phyloP scores from a whole-genome alignment of 2,888 invertebrate genomes.

The Hydroisotoma schaefferi region DNA sequence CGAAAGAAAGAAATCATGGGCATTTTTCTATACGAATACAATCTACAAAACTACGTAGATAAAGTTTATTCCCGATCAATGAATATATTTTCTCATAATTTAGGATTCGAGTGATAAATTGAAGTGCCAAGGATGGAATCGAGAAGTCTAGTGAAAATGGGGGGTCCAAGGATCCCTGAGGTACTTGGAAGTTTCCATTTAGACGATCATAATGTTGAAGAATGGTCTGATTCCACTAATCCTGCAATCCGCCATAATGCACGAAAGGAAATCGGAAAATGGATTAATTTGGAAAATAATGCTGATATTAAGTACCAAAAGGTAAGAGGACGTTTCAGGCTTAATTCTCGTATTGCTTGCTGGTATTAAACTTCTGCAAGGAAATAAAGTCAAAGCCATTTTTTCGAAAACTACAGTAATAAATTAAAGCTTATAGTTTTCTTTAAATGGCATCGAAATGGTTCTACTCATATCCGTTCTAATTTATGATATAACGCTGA shows the following conservation, averaged over 20 bases:
- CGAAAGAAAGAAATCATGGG: no score
- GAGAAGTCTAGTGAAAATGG: constrained; percentile 29
- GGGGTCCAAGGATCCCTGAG: constrained; percentile 43
- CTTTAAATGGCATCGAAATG: no score
- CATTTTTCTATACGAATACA: no score
- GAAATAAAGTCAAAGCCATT: no score
- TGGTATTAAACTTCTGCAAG: no score
- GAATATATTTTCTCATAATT: neutral
- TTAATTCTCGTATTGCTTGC: no score
- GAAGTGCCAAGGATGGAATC: constrained; percentile 29
- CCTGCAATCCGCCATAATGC: constrained; percentile 44
- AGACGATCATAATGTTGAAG: constrained; percentile 48
- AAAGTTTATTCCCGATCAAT: neutral
- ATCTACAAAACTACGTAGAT: no score
- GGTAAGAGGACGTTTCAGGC: constrained; percentile 28
- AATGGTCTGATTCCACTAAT: constrained; percentile 46
- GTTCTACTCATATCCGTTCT: no score
- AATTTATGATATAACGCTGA: no score
- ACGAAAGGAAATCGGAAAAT: constrained; percentile 48
- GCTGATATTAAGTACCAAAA: constrained; percentile 48
- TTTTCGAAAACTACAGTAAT: no score
- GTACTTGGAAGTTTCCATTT: constrained; percentile 47
- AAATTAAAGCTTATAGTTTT: no score
- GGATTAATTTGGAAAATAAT: constrained; percentile 45
- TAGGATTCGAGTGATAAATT: constrained; percentile 2